These are phyloP conservation scores for Ectemnius lituratus DNA, from an alignment of 2,888 invertebrate species.

Conservation along the genomic window DNA sequence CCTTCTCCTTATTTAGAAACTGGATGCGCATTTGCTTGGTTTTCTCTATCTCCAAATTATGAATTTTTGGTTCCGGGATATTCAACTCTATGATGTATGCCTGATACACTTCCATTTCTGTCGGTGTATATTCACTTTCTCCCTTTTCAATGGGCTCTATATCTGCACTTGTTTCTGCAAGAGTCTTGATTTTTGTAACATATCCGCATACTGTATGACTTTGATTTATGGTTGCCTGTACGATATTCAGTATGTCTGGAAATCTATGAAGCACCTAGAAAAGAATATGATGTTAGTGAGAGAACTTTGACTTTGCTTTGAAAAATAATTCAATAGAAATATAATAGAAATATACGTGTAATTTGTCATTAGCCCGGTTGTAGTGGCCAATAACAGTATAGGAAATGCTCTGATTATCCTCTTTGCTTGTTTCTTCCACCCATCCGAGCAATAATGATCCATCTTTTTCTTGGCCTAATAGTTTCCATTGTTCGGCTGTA, in stretches of 20 bases:
- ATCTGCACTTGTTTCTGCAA: background rate
- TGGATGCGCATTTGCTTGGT: conserved; percentile 88
- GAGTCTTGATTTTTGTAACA: conserved; percentile 81
- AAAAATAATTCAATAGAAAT: background rate
- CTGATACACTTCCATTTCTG: conserved; percentile 79
- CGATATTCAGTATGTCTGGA: conserved; percentile 82
- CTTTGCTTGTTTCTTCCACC: conserved; percentile 75
- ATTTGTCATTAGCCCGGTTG: conserved; percentile 67
- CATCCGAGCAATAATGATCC: conserved; percentile 86
- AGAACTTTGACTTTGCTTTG: too few species aligned
- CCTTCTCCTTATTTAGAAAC: conserved; percentile 83
- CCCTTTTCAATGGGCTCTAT: conserved; percentile 1
- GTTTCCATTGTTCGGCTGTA: conserved; percentile 86
- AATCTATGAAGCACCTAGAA: conserved; percentile 82
- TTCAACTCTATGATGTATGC: conserved; percentile 83
- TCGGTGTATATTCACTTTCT: conserved; percentile 17
- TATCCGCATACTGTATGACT: conserved; percentile 84
- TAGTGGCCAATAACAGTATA: conserved; percentile 74
- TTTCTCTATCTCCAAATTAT: conserved; percentile 80
- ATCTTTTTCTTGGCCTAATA: conserved; percentile 90
- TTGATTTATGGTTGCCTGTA: conserved; percentile 89
- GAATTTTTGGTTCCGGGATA: conserved; percentile 75
- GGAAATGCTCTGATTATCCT: conserved; percentile 36
- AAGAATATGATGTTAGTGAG: conserved; percentile 17
- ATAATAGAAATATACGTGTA: conserved; percentile 68